Evolutionary conservation across 2,113 vertebrate species (phyloP).

Genomic region (Natator depressus): DNA sequence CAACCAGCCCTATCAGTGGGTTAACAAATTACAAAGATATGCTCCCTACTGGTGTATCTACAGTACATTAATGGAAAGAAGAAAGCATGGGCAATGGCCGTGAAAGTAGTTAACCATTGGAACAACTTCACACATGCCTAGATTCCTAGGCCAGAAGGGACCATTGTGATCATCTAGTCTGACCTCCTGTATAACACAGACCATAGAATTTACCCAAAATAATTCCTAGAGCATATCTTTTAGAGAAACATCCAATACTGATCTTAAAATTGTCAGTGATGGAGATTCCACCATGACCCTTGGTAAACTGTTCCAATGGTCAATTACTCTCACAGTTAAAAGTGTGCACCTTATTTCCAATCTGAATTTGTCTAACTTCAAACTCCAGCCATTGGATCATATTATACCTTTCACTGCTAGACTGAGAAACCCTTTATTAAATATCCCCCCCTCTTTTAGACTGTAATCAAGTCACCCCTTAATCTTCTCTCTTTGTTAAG

Average conservation of each 20-base stretch:
- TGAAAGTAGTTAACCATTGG: not conserved
- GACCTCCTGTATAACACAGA: not conserved
- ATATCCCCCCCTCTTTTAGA: not conserved
- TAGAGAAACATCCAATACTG: not conserved
- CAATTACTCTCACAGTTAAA: not conserved
- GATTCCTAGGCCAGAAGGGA: not conserved
- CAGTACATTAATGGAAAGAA: conserved; percentile 37
- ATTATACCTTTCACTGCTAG: not conserved
- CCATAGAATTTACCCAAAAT: not conserved
- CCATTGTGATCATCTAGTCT: not conserved
- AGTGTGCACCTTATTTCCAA: not conserved
- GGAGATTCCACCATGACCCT: not conserved
- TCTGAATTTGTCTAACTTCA: not conserved
- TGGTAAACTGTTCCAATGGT: not conserved
- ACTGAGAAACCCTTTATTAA: not conserved
- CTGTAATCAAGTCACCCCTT: not conserved
- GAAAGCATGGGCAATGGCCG: not conserved
- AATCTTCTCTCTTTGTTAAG: not conserved
- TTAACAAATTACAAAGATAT: conserved; percentile 40
- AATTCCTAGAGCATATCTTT: not conserved
- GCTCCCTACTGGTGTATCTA: conserved; percentile 26
- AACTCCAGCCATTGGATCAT: not conserved
- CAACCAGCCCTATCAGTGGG: not conserved
- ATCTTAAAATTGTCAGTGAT: not conserved
- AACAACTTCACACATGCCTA: not conserved